Evolutionary conservation across 2,888 invertebrate species (phyloP).

Genomic region (Cataglyphis albicans): DNA sequence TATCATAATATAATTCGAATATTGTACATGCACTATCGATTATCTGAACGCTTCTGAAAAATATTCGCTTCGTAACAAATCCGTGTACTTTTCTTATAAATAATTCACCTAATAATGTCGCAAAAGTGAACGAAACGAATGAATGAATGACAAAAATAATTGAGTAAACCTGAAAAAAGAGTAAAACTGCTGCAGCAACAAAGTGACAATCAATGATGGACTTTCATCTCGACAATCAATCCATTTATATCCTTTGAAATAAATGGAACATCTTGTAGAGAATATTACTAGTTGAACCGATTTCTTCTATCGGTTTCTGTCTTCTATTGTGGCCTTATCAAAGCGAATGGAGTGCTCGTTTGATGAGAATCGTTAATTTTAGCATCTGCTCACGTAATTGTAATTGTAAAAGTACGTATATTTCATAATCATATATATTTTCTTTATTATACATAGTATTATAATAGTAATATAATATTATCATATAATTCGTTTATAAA

Average conservation of each 20-base stretch:
- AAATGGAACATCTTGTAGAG: slow-evolving; percentile 32
- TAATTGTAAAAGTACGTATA: background rate
- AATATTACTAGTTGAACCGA: slow-evolving; percentile 4
- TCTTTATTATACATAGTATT: no score
- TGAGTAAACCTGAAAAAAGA: background rate
- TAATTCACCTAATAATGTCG: slow-evolving; percentile 11
- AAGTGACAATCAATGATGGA: background rate
- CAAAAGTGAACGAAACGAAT: background rate
- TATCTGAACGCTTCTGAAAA: background rate
- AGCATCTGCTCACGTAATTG: background rate
- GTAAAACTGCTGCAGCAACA: background rate
- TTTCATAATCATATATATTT: background rate
- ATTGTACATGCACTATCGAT: slow-evolving; percentile 1
- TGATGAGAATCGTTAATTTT: background rate
- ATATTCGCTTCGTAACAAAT: background rate
- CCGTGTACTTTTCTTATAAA: background rate
- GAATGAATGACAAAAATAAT: background rate
- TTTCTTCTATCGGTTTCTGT: background rate
- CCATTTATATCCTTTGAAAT: background rate
- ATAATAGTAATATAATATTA: background rate
- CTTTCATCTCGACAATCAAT: background rate
- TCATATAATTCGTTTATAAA: background rate
- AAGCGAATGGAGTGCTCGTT: background rate
- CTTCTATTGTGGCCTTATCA: slow-evolving; percentile 21
- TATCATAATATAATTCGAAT: slow-evolving; percentile 10